These are phyloP conservation scores for Notodonta dromedarius DNA, from an alignment of 2,888 invertebrate species.

Conservation along the genomic window DNA sequence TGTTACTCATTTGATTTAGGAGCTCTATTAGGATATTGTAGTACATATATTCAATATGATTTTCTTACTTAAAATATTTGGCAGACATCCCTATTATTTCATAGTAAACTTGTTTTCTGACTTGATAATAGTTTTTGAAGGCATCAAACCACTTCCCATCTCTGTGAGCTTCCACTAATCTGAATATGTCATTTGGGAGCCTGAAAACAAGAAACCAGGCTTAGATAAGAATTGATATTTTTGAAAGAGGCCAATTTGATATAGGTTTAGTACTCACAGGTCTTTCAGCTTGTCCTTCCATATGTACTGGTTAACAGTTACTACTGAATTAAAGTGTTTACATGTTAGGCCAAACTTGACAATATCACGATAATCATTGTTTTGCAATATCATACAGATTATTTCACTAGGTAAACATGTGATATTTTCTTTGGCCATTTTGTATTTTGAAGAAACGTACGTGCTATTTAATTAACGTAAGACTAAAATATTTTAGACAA, in stretches of 20 bases:
- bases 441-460: neutral
- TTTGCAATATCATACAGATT: conserved; percentile 49
- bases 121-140: conserved; percentile 40
- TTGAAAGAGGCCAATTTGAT: too few species aligned
- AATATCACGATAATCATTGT: conserved; percentile 64
- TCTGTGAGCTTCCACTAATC: conserved; percentile 36
- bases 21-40: too few species aligned
- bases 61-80: conserved; percentile 53
- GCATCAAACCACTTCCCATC: conserved; percentile 50
- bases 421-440: conserved; percentile 29
- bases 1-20: too few species aligned
- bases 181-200: conserved; percentile 35
- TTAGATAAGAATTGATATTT: neutral
- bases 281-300: conserved; percentile 57
- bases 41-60: neutral
- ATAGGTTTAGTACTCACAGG: conserved; percentile 48
- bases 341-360: conserved; percentile 81
- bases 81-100: conserved; percentile 52
- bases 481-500: too few species aligned
- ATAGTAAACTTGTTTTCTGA: conserved; percentile 37
- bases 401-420: conserved; percentile 57
- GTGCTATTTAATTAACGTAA: neutral
- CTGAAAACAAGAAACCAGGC: conserved; percentile 28
- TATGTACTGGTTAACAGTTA: conserved; percentile 61
- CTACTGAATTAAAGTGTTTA: conserved; percentile 72